Base-by-base conservation (phyloP, 2,113 vertebrate species). In the Lepus europaeus region DNA sequence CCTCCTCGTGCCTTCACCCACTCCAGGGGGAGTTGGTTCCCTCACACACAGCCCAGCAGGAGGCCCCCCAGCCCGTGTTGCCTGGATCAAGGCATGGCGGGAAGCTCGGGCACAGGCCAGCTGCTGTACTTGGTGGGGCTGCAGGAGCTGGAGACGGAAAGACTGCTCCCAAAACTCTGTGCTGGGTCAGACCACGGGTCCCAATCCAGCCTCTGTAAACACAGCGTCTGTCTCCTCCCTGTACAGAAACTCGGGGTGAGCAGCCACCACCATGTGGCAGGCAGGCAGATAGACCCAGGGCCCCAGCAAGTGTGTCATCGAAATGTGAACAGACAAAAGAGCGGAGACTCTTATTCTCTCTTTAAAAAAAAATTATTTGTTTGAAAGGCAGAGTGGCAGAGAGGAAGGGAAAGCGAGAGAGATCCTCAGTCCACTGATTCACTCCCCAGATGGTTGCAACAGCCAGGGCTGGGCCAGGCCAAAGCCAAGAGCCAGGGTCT, bases 21-120 rank as follows among this genome's bases (percentile, higher is more conserved):
- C 27, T 19, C 79, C 8, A 10, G 8, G 59, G 5, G n/a, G 64
- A 20, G 1, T 31, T 9, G 59, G 11, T 27, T 29, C 20, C 27
- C 29, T 64, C 6, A 23, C 6, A 6, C 0, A 4, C 3, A 1
- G 22, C 1, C 0, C 19, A 16, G n/a, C 45, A 70, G 12, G 22
- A 49, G 20, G 64, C 45, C 56, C 6, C 16, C 14, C 6, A 19
- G 63, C 19, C 27, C 36, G 31, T 14, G 22, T 13, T n/a, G 66
- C 20, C 69, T 31, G 29, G 39, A 16, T 16, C 3, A 0, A 12
- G 29, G 64, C 19, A 25, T 13, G 10, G 0, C 33, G 23, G 51
- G 49, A 12, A 33, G 11, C 25, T 2, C 4, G 1, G 1, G 5
- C 4, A 9, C 33, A n/a, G 49, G n/a, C 45, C 23, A 23, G 51